These are phyloP conservation scores for Onychomys torridus DNA, from an alignment of 2,797 vertebrate species.

Conservation along the genomic window DNA sequence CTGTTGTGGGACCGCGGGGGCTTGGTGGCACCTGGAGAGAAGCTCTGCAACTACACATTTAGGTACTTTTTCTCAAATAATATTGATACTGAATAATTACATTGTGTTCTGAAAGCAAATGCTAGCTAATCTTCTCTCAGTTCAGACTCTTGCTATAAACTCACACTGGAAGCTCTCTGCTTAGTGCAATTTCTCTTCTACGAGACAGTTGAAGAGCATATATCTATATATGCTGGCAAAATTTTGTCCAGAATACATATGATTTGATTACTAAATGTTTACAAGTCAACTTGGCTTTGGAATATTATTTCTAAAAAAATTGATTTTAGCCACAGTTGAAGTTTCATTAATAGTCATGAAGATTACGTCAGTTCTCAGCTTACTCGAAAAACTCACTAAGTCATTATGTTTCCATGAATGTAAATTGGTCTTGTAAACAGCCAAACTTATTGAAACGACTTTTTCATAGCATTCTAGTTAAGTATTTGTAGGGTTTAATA, in stretches of 20 bases:
- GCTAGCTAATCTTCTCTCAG: neutral
- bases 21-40: no score
- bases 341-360: neutral
- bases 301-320: neutral
- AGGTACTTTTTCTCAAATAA: neutral
- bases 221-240: neutral
- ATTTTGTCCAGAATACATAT: neutral
- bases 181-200: neutral
- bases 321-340: neutral
- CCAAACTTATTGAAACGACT: neutral
- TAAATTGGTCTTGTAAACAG: conserved; percentile 43
- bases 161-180: neutral
- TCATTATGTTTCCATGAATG: conserved; percentile 1
- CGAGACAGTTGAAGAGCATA: neutral
- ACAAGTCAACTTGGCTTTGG: neutral
- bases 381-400: neutral
- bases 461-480: neutral
- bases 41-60: no score
- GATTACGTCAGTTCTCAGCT: neutral
- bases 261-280: neutral
- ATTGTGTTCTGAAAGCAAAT: conserved; percentile 2
- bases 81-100: neutral
- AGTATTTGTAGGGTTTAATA: neutral
- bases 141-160: neutral
- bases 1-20: no score